Conservation (phyloP, 2,113 vertebrate species). For the Sarotherodon lohbergeri region DNA sequence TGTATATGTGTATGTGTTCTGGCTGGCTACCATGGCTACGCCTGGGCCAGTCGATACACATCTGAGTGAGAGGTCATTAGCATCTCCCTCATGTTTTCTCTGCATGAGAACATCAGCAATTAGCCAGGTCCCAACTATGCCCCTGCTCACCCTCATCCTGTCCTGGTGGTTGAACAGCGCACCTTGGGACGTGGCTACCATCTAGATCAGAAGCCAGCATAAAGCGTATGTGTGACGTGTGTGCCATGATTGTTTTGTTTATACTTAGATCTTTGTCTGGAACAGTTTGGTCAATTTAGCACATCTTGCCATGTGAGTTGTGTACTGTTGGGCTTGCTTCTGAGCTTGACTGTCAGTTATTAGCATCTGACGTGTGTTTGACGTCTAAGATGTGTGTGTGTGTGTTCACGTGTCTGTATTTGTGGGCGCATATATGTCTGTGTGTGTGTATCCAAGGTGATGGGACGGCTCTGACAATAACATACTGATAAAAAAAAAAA, state of each 20-base stretch:
- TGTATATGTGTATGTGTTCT: neutral
- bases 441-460: slow-evolving; percentile 49
- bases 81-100: slow-evolving; percentile 49
- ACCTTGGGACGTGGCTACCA: neutral
- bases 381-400: slow-evolving; percentile 3
- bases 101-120: slow-evolving; percentile 61
- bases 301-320: neutral
- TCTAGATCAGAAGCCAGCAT: slow-evolving; percentile 10
- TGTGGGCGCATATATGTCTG: neutral
- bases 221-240: slow-evolving; percentile 19
- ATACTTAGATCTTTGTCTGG: neutral
- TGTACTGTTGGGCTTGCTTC: neutral
- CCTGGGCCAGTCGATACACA: slow-evolving; percentile 40
- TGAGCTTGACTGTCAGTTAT: neutral
- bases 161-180: slow-evolving; percentile 14
- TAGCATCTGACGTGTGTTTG: slow-evolving; percentile 24
- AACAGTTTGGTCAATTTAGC: slow-evolving; percentile 11
- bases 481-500: slow-evolving; percentile 37
- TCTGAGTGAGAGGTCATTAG: slow-evolving; percentile 49
- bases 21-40: slow-evolving; percentile 43
- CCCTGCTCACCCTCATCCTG: neutral
- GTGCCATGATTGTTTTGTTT: slow-evolving; percentile 9
- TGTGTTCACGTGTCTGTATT: neutral
- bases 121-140: slow-evolving; percentile 19
- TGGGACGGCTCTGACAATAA: slow-evolving; percentile 50